Conservation (phyloP, 2,888 invertebrate genomes). For the Acrobasis suavella region DNA sequence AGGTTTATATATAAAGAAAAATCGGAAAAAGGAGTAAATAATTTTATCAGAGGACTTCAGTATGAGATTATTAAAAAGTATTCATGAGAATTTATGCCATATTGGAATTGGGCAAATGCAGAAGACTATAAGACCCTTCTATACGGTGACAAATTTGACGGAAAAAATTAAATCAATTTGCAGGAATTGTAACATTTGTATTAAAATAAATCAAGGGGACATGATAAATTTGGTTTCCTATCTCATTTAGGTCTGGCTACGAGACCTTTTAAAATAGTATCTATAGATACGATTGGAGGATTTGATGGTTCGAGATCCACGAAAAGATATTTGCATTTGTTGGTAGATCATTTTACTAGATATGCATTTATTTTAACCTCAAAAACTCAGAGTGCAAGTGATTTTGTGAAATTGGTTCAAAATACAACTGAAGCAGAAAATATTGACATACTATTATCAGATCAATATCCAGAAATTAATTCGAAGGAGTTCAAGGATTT, state of each 20-base stretch:
- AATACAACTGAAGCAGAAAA: no score
- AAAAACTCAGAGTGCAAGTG: no score
- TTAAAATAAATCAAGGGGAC: no score
- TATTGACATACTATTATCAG: no score
- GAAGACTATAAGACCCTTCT: constrained; percentile 23
- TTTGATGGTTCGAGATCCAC: constrained; percentile 35
- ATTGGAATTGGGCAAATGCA: no score
- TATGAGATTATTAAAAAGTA: not conserved
- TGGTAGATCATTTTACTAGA: not conserved
- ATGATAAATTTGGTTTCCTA: no score
- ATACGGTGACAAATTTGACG: no score
- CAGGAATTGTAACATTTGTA: no score
- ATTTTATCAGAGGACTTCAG: constrained; percentile 27
- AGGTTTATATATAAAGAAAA: constrained; percentile 30
- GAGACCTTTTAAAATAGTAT: constrained; percentile 31
- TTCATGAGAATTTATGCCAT: not conserved
- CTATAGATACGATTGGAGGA: constrained; percentile 36
- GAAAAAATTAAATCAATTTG: no score
- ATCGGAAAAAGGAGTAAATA: not conserved
- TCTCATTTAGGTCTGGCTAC: constrained; percentile 21
- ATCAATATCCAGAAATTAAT: no score
- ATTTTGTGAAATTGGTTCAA: no score
- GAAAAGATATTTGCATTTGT: constrained; percentile 28
- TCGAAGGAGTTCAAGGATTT: no score
- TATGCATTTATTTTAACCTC: not conserved